Conservation (phyloP, 2,888 invertebrate genomes). For the Troglohyphantes excavatus region DNA sequence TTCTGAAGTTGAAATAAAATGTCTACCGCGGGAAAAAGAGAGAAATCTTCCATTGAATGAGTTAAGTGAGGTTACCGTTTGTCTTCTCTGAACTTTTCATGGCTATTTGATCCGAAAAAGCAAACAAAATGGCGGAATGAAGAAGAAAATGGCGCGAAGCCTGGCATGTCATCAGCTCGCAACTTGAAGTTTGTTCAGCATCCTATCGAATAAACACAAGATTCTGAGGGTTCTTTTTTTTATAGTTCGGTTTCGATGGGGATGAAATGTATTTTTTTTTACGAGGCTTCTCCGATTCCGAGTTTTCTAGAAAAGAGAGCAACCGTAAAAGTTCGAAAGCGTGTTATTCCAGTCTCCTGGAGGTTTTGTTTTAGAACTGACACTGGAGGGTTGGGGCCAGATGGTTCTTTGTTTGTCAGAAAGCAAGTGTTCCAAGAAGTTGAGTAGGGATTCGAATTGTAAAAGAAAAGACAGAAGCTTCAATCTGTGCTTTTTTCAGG, state of each 20-base stretch:
- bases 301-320: neutral
- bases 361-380: neutral
- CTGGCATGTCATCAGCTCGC: conserved; percentile 47
- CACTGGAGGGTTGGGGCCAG: neutral
- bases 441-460: neutral
- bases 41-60: neutral
- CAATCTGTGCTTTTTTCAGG: neutral
- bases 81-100: neutral
- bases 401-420: conserved; percentile 6
- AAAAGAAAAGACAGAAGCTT: neutral
- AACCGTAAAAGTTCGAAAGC: neutral
- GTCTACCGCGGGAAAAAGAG: neutral
- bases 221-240: conserved; percentile 18
- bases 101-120: conserved; percentile 9
- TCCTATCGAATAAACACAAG: conserved; percentile 58
- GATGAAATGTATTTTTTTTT: conserved; percentile 7
- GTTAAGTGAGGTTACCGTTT: neutral
- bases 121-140: conserved; percentile 53
- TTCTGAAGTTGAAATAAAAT: conserved; percentile 40
- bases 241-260: conserved; percentile 10
- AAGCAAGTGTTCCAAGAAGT: conserved; percentile 5
- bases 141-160: neutral
- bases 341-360: neutral
- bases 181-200: conserved; percentile 60
- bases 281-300: neutral